Conservation (phyloP, 2,113 vertebrate genomes). For the Psittacara wagleri region DNA sequence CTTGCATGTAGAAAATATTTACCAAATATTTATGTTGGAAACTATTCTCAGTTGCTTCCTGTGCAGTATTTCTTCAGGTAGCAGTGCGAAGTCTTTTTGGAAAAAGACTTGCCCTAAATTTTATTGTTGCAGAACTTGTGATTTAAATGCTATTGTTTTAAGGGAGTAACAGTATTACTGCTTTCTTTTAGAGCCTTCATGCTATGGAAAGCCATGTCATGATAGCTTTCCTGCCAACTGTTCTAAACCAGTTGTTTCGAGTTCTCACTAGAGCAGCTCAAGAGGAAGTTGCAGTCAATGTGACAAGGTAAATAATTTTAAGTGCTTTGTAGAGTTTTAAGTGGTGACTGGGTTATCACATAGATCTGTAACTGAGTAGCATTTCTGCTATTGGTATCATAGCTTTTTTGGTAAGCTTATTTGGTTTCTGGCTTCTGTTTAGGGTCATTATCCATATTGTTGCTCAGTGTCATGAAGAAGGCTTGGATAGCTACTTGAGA, state of each 20-base stretch:
- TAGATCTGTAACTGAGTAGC: not conserved
- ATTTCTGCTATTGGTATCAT: not conserved
- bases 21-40: not conserved
- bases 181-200: conserved; percentile 84
- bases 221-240: conserved; percentile 96
- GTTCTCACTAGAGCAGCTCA: conserved; percentile 90
- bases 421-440: conserved; percentile 54
- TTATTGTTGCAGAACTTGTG: not conserved
- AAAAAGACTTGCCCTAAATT: not conserved
- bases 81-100: not conserved
- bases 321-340: not conserved
- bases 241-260: conserved; percentile 94
- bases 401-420: conserved; percentile 20
- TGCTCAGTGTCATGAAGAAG: conserved; percentile 96
- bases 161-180: not conserved
- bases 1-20: not conserved
- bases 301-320: conserved; percentile 84
- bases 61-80: not conserved
- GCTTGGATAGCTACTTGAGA: conserved; percentile 92
- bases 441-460: conserved; percentile 98
- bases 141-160: not conserved
- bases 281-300: conserved; percentile 96
- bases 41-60: not conserved
- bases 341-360: not conserved
- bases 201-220: conserved; percentile 97